Base-by-base conservation (phyloP, 2,113 vertebrate genomes). In the Ellobius talpinus region DNA sequence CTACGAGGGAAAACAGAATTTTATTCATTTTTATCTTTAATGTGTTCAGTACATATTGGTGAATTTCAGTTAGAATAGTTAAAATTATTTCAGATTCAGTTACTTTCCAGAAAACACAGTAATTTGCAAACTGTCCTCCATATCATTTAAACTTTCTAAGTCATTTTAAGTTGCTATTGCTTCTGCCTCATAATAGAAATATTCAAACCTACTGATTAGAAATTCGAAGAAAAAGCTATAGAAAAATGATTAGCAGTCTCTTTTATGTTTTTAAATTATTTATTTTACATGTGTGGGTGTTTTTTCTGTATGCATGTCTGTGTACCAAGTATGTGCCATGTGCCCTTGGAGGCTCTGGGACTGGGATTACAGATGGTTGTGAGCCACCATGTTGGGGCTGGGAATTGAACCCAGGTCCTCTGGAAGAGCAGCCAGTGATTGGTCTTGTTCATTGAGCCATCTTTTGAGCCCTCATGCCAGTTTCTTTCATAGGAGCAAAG, bases 161-260 rank as follows among this genome's bases (percentile, higher is more conserved):
- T 93, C 81, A 78, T 55, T 90, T 96, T 68, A 82, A 90, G 93
- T 88, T 73, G 14, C 45, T 73, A 13, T 24, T 61, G 55, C n/a
- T 77, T 90, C 6, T 70, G 1, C 72, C 82, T 87, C 42, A 78
- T 36, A 81, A 33, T 88, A 90, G 33, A 91, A 61, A 55, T 90
- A 61, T 89, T 91, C 86, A 55, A 52, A 61, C 5, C 14, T 45
- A 87, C 10, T 47, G 55, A 66, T 36, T 91, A 87, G 42, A 92
- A 90, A 81, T 81, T 52, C 72, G 50, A 77, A 76, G 76, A 55
- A 65, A 31, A 87, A 95, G 74, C 36, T 90, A 29, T 72, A 74
- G 2, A 78, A 95, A 39, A 70, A 76, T 81, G 39, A 87, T 86
- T 63, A 81, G 36, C 79, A 84, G 24, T 58, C n/a, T 78, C 73